Evolutionary conservation across 2,888 invertebrate species (phyloP), one percentile per base, ranked within the genome.

Genomic region (Hemaris fuciformis): DNA sequence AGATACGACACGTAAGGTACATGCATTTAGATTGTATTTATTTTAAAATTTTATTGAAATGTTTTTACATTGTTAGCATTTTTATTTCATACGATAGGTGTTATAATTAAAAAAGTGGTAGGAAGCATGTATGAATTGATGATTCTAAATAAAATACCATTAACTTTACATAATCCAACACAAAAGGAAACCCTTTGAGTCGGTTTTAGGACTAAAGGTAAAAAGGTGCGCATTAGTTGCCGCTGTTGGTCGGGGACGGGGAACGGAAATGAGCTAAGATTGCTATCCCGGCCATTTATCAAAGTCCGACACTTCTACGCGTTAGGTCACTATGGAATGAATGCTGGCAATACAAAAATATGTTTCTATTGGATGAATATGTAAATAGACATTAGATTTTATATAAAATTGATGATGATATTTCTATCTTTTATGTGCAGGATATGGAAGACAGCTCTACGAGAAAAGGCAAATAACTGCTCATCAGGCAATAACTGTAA

Each of bases 201-300:
- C 75, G 68, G 75, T 68, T 74, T 69, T 74, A 74, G 70, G 77
- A 75, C n/a, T 73, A 67, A 69, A 73, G 72, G 81, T 76, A 81
- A 82, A 84, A 84, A 83, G 81, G 84, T 81, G 77, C 76, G 76
- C 80, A 83, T 84, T 81, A 81, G 75, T 73, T 66, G 75, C 72
- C n/a, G 46, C 3, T 74, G 76, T 77, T 81, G 80, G 80, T 77
- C 77, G 70, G 70, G 81, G 82, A 80, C 74, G 10, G 81, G 83
- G 84, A 81, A 83, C 83, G 85, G 85, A 87, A 89, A 89, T 89
- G 86, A 89, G 87, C 85, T 85, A 85, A 84, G 86, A 85, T 85
- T 85, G 81, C 81, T 83, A 78, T 81, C 82, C 84, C 82, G 81
- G 80, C 76, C 87, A 87, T 91, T 89, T 84, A 88, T 91, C 91